Base-by-base conservation (phyloP, 2,113 vertebrate genomes). In the Chaenogobius annularis region DNA sequence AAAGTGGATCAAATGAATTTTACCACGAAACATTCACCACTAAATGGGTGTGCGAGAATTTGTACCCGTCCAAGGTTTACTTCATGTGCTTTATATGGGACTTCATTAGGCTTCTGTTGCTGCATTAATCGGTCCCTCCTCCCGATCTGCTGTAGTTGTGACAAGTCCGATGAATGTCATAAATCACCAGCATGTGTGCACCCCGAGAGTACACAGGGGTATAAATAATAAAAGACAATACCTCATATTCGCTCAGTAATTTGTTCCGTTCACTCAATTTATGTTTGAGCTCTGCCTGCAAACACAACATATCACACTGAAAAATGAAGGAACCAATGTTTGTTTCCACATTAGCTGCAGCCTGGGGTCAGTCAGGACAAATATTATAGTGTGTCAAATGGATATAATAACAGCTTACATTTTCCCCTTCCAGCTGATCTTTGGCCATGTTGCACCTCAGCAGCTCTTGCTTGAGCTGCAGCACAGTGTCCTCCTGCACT, bases 381-480 rank as follows among this genome's bases (percentile, higher is more conserved):
- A 79, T 54, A 77, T 79, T 69, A 80, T 14, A 73, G 46, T 3
- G 46, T 3, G 77, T 83, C 73, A 81, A 83, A 79, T 1, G 70
- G 77, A 80, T 86, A 81, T 80, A 69, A 86, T 83, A 58, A 40
- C 75, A 77, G 92, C 96, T 95, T 86, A 98, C 97, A 0, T 96
- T 98, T 86, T 98, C 96, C 83, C 94, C 96, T 82, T 95, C 94
- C 71, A 98, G 85, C 76, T 98, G 95, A 78, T 98, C 97, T 91
- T 94, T 97, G 91, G 94, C 93, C 96, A 99, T 97, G 84, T 90
- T 96, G 66, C 94, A 91, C 84, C 96, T 93, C 83, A 99, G 93
- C 67, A 98, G 89, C 68, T 99, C 96, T 87, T 98, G 97, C 90
- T 98, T 99, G 43, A 99, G 92, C 89, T 98, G 96, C 86, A 99